A percentile compares a stretch with the other conserved stretches of the same genome.
Evolutionary conservation across 2,113 vertebrate species (phyloP).

Genomic region (Leiothrix lutea): DNA sequence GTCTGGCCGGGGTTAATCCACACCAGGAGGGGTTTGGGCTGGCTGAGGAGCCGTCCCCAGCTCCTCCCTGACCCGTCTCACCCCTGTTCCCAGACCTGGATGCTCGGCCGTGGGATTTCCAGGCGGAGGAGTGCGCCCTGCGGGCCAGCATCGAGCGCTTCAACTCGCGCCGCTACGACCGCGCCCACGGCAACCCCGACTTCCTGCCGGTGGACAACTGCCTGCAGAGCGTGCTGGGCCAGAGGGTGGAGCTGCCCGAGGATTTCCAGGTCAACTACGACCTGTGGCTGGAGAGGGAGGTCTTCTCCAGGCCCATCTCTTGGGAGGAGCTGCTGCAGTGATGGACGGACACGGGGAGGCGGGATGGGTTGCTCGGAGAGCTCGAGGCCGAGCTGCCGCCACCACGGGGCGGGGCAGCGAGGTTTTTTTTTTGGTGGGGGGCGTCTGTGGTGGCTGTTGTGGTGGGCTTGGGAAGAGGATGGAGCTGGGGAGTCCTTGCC

Average conservation of each 20-base stretch:
- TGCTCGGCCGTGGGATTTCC: constrained; percentile 97
- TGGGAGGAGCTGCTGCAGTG: constrained; percentile 98
- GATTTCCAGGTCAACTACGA: constrained; percentile 99
- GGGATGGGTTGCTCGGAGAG: not conserved
- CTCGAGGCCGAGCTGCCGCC: not conserved
- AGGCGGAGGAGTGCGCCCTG: constrained; percentile 95
- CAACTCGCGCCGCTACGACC: constrained; percentile 93
- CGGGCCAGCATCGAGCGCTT: constrained; percentile 96
- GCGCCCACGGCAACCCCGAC: constrained; percentile 88
- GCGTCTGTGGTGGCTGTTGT: too few relatives aligned
- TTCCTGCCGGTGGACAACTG: constrained; percentile 97
- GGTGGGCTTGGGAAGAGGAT: not conserved
- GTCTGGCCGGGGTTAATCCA: not conserved
- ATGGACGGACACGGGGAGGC: not conserved
- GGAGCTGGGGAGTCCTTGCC: not conserved
- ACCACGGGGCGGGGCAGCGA: not conserved
- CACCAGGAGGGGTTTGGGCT: rapidly evolving
- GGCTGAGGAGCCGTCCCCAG: rapidly evolving
- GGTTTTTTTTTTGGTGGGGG: too few relatives aligned
- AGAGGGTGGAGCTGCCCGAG: constrained; percentile 90
- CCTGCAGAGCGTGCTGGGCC: constrained; percentile 96
- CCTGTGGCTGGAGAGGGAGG: constrained; percentile 97
- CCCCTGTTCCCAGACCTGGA: constrained; percentile 84
- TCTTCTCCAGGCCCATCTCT: constrained; percentile 96
- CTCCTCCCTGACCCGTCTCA: rapidly evolving